These are phyloP conservation scores for Fratercula arctica DNA, from an alignment of 2,797 vertebrate genomes.

Conservation along the genomic window DNA sequence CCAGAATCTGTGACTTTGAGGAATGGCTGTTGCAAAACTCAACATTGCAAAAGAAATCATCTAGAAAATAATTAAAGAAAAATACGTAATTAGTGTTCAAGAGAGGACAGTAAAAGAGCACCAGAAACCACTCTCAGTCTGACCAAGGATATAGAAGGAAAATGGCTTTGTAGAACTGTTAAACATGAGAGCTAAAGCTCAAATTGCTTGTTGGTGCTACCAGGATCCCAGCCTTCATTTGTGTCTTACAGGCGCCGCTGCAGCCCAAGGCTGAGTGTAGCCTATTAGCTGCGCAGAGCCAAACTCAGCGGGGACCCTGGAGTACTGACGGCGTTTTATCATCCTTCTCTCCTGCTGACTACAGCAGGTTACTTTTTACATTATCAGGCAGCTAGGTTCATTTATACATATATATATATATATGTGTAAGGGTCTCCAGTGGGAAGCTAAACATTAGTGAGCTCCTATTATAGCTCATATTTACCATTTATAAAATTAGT, in stretches of 20 bases:
- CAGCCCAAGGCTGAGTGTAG: not conserved
- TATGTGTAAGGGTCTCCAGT: not conserved
- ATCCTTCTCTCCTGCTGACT: constrained; percentile 28
- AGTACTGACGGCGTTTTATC: not conserved
- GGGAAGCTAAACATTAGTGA: not conserved
- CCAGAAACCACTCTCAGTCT: not conserved
- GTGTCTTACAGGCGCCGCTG: not conserved
- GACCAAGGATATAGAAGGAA: not conserved
- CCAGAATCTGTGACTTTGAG: not conserved
- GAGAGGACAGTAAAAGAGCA: not conserved
- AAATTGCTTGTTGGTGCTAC: not conserved
- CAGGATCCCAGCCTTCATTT: not conserved
- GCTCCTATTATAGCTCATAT: not conserved
- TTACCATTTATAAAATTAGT: constrained; percentile 6
- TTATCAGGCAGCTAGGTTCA: not conserved
- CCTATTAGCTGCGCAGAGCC: not conserved
- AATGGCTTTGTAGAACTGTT: not conserved
- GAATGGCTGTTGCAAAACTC: not conserved
- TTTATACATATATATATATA: not conserved
- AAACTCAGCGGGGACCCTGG: not conserved
- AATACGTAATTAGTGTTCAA: not conserved
- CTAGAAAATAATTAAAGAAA: not conserved
- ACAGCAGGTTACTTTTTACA: not conserved
- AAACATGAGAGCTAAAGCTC: not conserved
- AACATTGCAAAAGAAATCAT: not conserved